These are phyloP conservation scores for Sphenodon punctatus DNA, from an alignment of 2,797 vertebrate species.

Conservation along the genomic window DNA sequence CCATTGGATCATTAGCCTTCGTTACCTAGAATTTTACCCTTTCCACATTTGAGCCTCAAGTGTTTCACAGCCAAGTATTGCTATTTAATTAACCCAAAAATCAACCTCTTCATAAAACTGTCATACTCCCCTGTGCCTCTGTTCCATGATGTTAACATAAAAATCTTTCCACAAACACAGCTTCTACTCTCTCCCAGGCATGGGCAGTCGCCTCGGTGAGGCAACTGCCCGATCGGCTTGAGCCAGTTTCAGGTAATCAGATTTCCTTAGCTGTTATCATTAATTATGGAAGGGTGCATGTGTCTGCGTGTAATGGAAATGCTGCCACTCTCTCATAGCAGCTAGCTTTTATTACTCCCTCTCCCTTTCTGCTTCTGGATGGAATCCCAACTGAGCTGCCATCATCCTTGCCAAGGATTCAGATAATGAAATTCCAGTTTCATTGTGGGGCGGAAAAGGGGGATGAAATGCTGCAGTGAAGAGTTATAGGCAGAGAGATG, in stretches of 20 bases:
- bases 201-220: no score
- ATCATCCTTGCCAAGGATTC: accelerated
- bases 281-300: background rate
- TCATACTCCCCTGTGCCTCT: background rate
- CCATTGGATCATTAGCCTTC: background rate
- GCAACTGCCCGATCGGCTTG: background rate
- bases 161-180: background rate
- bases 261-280: accelerated
- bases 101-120: background rate
- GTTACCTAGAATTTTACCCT: background rate
- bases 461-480: background rate
- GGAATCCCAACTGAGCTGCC: background rate
- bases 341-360: background rate
- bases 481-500: background rate
- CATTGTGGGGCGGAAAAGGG: background rate
- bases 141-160: background rate
- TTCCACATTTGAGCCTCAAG: background rate
- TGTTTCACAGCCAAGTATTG: background rate
- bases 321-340: accelerated
- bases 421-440: background rate
- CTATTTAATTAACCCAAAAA: background rate
- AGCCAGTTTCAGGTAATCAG: accelerated
- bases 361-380: background rate
- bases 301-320: accelerated
- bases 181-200: background rate